Conservation (phyloP, 2,113 vertebrate species). For the Siniperca chuatsi region DNA sequence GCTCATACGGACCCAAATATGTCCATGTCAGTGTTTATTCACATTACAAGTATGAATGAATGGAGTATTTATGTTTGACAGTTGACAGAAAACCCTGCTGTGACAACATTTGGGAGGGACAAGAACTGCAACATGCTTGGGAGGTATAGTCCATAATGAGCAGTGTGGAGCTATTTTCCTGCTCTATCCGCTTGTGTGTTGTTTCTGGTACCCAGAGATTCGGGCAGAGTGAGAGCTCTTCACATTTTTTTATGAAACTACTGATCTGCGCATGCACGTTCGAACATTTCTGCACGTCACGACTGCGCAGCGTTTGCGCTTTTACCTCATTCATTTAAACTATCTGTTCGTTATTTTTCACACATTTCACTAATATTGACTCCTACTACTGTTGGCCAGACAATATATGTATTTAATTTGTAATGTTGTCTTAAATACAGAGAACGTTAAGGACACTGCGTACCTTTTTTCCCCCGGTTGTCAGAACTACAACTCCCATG, state of each 20-base stretch:
- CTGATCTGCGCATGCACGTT: neutral
- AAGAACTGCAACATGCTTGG: too few relatives aligned
- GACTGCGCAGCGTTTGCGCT: constrained; percentile 7
- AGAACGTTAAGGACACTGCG: neutral
- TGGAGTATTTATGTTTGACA: too few relatives aligned
- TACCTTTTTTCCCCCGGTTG: neutral
- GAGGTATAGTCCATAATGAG: neutral
- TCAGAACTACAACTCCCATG: constrained; percentile 75
- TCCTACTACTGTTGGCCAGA: fast-evolving
- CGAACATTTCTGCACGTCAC: neutral
- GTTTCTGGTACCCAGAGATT: neutral
- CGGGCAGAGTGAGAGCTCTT: neutral
- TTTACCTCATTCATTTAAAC: fast-evolving
- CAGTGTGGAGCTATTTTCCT: neutral
- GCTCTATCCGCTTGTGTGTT: neutral
- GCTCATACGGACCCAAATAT: too few relatives aligned
- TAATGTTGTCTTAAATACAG: neutral
- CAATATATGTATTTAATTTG: fast-evolving
- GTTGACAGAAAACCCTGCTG: too few relatives aligned
- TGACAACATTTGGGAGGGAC: too few relatives aligned
- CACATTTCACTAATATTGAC: neutral
- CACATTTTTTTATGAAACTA: fast-evolving
- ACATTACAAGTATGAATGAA: too few relatives aligned
- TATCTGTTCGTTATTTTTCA: neutral
- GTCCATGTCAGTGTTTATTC: too few relatives aligned